Evolutionary conservation across 2,113 vertebrate genomes (phyloP).

Genomic region (Glaucomys volans): DNA sequence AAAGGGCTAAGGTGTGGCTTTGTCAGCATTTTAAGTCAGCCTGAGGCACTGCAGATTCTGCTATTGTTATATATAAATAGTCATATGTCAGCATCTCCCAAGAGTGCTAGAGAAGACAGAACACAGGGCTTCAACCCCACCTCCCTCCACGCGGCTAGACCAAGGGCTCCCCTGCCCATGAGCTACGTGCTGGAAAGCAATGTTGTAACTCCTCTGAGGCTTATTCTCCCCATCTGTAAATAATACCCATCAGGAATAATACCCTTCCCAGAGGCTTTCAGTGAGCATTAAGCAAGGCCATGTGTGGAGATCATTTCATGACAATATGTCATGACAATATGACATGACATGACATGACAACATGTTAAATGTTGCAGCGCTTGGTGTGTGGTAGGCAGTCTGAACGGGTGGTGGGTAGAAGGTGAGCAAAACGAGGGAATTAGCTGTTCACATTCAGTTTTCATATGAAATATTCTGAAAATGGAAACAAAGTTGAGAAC

Average conservation of each 20-base stretch:
- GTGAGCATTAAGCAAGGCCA: not conserved
- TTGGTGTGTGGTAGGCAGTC: too few species aligned
- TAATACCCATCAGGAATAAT: too few species aligned
- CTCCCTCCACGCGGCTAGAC: not conserved
- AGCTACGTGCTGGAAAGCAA: rapidly evolving
- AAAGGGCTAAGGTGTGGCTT: not conserved
- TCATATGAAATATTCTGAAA: not conserved
- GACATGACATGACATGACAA: too few species aligned
- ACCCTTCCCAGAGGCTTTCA: not conserved
- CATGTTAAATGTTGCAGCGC: rapidly evolving
- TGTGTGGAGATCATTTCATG: not conserved
- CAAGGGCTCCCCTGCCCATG: rapidly evolving
- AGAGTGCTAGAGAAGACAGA: not conserved
- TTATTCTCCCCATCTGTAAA: not conserved
- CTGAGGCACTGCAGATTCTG: not conserved
- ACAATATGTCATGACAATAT: too few species aligned
- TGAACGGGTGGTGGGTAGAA: not conserved
- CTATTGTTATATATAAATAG: not conserved
- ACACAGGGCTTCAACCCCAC: not conserved
- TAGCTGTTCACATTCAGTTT: not conserved
- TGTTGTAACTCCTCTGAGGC: not conserved
- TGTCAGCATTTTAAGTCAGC: not conserved
- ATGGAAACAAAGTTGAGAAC: not conserved
- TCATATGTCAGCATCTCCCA: not conserved
- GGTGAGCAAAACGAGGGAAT: not conserved